These are phyloP conservation scores for Tetramorium simillimum DNA, from an alignment of 1,140 invertebrate species.

Conservation along the genomic window DNA sequence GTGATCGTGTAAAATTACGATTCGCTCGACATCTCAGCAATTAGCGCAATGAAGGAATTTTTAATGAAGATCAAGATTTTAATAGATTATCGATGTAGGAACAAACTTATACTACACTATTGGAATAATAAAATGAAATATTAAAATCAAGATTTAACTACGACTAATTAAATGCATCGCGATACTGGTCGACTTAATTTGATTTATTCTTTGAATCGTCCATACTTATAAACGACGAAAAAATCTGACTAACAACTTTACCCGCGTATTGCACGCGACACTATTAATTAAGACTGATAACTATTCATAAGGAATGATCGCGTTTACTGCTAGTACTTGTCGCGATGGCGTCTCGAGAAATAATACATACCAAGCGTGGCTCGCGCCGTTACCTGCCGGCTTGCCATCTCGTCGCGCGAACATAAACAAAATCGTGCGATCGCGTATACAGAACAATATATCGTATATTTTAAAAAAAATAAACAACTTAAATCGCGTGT, in stretches of 20 bases:
- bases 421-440: neutral
- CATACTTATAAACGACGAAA: neutral
- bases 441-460: neutral
- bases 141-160: neutral
- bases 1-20: neutral
- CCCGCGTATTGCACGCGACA: neutral
- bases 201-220: neutral
- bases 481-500: neutral
- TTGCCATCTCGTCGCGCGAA: neutral
- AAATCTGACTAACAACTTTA: constrained; percentile 1
- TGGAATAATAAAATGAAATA: neutral
- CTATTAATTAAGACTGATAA: neutral
- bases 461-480: neutral
- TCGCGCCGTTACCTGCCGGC: neutral
- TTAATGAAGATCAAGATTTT: neutral
- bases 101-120: neutral
- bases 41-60: neutral
- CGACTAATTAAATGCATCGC: neutral
- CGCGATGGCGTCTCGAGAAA: neutral
- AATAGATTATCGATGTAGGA: neutral
- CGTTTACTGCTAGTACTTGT: neutral
- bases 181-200: neutral
- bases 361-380: neutral
- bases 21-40: neutral
- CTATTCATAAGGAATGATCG: neutral